A percentile compares a stretch with the other conserved stretches of the same genome.
These are phyloP conservation scores for Poliocrania exsul DNA, from an alignment of 2,797 vertebrate genomes.

Conservation along the genomic window DNA sequence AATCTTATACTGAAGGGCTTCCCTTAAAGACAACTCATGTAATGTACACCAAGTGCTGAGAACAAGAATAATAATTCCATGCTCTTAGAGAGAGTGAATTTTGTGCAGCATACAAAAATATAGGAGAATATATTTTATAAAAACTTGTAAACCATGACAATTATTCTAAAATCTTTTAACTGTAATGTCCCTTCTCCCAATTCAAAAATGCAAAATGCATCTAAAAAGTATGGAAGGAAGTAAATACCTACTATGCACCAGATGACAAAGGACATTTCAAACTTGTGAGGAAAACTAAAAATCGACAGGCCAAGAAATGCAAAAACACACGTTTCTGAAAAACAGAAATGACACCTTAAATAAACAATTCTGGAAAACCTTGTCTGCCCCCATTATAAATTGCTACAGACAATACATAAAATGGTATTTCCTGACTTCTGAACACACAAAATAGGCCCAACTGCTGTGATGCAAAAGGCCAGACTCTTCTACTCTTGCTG, in stretches of 20 bases:
- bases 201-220: neutral
- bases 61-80: neutral
- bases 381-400: neutral
- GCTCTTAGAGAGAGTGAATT: neutral
- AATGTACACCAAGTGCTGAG: neutral
- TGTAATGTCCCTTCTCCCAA: neutral
- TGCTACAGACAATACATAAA: neutral
- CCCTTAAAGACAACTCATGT: neutral
- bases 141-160: neutral
- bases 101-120: neutral
- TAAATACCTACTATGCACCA: slow-evolving; percentile 96
- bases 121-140: neutral
- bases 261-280: slow-evolving; percentile 98
- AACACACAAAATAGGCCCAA: neutral
- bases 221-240: neutral
- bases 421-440: neutral
- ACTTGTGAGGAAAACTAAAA: slow-evolving; percentile 99
- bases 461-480: neutral
- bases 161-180: neutral
- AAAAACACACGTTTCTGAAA: slow-evolving; percentile 97
- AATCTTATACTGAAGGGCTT: neutral
- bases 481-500: neutral
- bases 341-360: slow-evolving; percentile 53
- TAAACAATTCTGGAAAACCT: neutral
- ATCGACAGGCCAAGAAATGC: slow-evolving; percentile 98